These are phyloP conservation scores for Phoeniculus purpureus DNA, from an alignment of 2,797 vertebrate species.

Conservation along the genomic window DNA sequence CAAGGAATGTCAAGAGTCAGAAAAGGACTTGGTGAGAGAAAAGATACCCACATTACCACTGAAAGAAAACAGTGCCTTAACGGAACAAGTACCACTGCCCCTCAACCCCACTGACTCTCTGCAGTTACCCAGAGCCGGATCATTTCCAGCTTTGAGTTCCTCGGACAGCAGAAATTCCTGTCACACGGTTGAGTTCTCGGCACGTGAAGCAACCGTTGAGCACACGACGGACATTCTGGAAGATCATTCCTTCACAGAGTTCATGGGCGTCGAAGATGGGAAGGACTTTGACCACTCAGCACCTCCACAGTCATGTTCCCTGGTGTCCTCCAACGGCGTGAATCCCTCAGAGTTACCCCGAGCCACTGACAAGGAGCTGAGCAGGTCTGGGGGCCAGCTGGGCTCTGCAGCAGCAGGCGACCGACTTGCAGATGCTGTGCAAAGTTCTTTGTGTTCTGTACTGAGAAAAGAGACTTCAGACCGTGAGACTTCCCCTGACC, in stretches of 20 bases:
- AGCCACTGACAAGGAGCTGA: conserved; percentile 5
- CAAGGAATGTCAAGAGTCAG: conserved; percentile 68
- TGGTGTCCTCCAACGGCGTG: conserved; percentile 30
- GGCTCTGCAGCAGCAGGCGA: not conserved
- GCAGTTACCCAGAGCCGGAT: conserved; percentile 54
- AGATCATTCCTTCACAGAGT: conserved; percentile 90
- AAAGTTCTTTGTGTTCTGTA: not conserved
- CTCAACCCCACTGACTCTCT: conserved; percentile 42
- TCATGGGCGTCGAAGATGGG: conserved; percentile 91
- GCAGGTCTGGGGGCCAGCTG: not conserved
- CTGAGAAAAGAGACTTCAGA: not conserved
- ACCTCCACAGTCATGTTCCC: conserved; percentile 58
- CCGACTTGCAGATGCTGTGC: not conserved
- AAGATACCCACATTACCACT: conserved; percentile 23
- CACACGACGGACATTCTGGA: conserved; percentile 74
- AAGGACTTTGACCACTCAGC: conserved; percentile 79
- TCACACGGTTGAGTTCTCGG: conserved; percentile 58
- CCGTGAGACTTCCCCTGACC: not conserved
- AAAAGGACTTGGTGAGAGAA: conserved; percentile 62
- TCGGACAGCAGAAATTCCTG: conserved; percentile 50
- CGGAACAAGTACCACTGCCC: conserved; percentile 65
- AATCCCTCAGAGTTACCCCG: not conserved
- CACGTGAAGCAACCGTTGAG: conserved; percentile 70
- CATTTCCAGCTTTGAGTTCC: conserved; percentile 43
- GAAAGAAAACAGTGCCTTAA: conserved; percentile 82